Evolutionary conservation across 2,888 invertebrate species (phyloP), one percentile per base, ranked within the genome.

Genomic region (Catocala nupta): DNA sequence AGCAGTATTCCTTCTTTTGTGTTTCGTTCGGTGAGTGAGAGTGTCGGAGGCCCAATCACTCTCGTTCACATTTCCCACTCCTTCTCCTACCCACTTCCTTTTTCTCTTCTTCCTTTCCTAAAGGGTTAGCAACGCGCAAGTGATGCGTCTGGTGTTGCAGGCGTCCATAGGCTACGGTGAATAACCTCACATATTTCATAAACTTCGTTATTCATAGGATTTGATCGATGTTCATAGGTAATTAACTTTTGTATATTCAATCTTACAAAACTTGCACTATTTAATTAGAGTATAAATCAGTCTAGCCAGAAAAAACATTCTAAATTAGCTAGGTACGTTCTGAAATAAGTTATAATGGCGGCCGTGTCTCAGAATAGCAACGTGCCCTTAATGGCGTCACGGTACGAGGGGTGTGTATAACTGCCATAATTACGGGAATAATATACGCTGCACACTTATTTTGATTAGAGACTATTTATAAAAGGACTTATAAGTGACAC

Each of bases 271-370:
- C 45, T 63, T 64, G 45, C 65, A 64, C 48, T 25, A 3, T 25
- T 25, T 25, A 25, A 39, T 39, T 8, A 7, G 36, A 39, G 9
- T 8, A 7, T 39, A 39, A 39, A 39, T 39, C 36, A 6, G 36
- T 55, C 48, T 48, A 34, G 36, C 47, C 7, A 55, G 16, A 59
- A 68, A 52, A 67, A 64, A 55, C 12, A 48, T 48, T 51, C 60
- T 52, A 67, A 70, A 72, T 70, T 47, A 54, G 12, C 60, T 60
- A n/a, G n/a, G n/a, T n/a, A 63, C 13, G 58, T 63, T 59, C 51
- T 61, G 70, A 72, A 73, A 73, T 58, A 67, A 63, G 59, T 64
- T 67, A 65, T 63, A 55, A 71, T 42, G 58, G 65, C 59, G 53
- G 59, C 54, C 39, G 25, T 55, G 16, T 33, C 25, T 49, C 48